Base-by-base conservation (phyloP, 2,113 vertebrate genomes). In the Phaethon lepturus region DNA sequence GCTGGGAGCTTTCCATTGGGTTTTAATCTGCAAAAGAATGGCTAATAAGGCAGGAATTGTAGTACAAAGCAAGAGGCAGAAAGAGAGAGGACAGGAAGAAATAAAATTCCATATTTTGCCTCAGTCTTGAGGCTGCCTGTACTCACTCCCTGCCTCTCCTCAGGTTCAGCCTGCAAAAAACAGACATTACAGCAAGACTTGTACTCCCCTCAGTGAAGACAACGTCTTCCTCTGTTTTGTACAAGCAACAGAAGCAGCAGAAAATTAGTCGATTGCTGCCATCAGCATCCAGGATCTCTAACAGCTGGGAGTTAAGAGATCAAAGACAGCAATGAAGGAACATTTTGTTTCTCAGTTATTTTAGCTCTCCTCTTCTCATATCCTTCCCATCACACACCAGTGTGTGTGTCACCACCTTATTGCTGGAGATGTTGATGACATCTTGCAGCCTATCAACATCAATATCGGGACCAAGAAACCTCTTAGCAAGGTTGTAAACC, bases 301-400 rank as follows among this genome's bases (percentile, higher is more conserved):
- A 95, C 96, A 97, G 96, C 95, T 97, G 97, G 96, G 68, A 97
- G 95, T 93, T 86, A 94, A 97, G 94, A 96, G 96, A 98, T 97
- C 96, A 98, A 98, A 98, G 97, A 49, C 71, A 90, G 85, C 66
- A 88, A 94, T 1, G 9, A 95, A 94, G 81, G 85, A 97, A 96
- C 96, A 93, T 90, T 97, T 97, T 97, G 95, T 96, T 97, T 96
- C 94, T 95, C 90, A 45, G 93, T 74, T 95, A 93, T 96, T 95
- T 95, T 86, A 91, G 86, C 94, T 95, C 80, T 86, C 74, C 59
- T 88, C 86, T 95, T 89, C 90, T 95, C 77, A 90, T 83, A 91
- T 75, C 85, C 87, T 93, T 91, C 58, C 69, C 71, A 89, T 93
- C 88, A 82, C 81, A 94, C 83, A 85, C 62, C 53, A 82, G 45